Conservation (phyloP, 2,113 vertebrate species). For the Clarias gariepinus region DNA sequence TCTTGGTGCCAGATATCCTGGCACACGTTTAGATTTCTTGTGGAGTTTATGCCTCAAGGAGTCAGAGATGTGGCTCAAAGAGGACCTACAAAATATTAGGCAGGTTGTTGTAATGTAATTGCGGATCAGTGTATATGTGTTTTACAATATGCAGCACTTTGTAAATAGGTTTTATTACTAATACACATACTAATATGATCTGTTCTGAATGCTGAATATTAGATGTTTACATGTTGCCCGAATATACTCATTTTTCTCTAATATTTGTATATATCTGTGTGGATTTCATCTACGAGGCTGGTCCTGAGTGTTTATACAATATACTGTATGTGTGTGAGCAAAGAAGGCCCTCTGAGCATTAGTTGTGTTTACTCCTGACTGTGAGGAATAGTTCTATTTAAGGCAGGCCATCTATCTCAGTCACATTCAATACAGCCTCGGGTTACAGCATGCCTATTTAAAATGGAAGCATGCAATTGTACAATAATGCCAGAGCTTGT, state of each 20-base stretch:
- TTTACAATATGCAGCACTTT: not conserved
- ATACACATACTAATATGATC: not conserved
- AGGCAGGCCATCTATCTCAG: conserved; percentile 66
- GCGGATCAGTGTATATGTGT: not conserved
- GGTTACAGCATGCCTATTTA: conserved; percentile 57
- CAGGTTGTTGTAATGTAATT: too few relatives aligned
- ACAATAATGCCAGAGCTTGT: conserved; percentile 54
- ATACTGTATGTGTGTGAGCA: conserved; percentile 19
- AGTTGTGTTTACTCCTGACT: conserved; percentile 61
- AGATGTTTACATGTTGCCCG: not conserved
- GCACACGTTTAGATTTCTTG: too few relatives aligned
- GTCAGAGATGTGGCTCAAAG: too few relatives aligned
- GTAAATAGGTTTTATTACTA: not conserved
- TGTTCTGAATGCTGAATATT: not conserved
- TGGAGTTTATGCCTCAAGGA: too few relatives aligned
- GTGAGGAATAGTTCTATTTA: conserved; percentile 68
- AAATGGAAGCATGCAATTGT: conserved; percentile 60
- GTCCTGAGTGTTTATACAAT: conserved; percentile 19
- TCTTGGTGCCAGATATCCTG: too few relatives aligned
- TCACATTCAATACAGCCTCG: conserved; percentile 60
- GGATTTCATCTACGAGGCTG: conserved; percentile 23
- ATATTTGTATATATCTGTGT: conserved; percentile 5
- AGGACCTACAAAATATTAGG: too few relatives aligned
- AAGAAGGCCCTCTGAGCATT: conserved; percentile 58
- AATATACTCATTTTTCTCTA: not conserved